Evolutionary conservation across 1,140 invertebrate species (phyloP).

Genomic region (Diuraphis noxia): DNA sequence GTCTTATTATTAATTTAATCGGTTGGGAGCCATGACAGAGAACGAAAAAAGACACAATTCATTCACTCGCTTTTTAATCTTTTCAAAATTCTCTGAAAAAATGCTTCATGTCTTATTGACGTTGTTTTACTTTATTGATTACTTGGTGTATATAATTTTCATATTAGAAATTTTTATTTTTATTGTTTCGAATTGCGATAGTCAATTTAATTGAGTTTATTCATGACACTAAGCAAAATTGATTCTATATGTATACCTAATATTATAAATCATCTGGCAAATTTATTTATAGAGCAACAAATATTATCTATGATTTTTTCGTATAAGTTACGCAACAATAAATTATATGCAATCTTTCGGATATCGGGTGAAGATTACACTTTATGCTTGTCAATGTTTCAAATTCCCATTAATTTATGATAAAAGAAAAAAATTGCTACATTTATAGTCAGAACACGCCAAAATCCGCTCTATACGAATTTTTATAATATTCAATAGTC

Average conservation of each 20-base stretch:
- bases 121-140: background rate
- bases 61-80: background rate
- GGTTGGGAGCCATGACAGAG: background rate
- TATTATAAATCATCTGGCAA: background rate
- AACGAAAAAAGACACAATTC: background rate
- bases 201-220: background rate
- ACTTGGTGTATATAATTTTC: background rate
- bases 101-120: background rate
- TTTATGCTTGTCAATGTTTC: background rate
- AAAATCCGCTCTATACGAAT: background rate
- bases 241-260: background rate
- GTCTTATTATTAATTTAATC: conserved; percentile 31
- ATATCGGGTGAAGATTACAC: background rate
- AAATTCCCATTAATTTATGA: background rate
- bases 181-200: background rate
- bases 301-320: background rate
- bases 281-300: background rate
- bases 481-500: background rate
- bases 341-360: background rate
- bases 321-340: background rate
- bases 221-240: background rate
- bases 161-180: background rate
- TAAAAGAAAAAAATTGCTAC: background rate
- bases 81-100: background rate
- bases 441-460: background rate